Evolutionary conservation across 2,113 vertebrate species (phyloP), one percentile per base, ranked within the genome.

Genomic region (Anguilla japonica): DNA sequence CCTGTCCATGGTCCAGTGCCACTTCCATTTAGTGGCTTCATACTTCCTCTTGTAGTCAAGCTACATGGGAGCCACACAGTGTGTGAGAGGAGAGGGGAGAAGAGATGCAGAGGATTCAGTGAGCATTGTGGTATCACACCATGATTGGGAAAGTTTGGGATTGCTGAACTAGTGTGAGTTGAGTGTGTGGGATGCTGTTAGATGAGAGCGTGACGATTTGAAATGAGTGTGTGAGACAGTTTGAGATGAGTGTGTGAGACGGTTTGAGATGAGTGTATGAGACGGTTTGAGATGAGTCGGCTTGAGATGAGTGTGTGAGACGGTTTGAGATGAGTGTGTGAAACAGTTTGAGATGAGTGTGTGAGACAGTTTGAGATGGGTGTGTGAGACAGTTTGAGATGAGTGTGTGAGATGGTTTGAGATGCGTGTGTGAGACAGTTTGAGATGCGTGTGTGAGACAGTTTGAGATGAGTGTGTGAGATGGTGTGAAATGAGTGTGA

Each of bases 21-120:
- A 99, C 88, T 95, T 96, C 89, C 95, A 95, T 92, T 99, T 99
- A 84, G 95, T 97, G 84, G 97, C 97, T 91, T 99, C 97, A 0
- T 99, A 99, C 88, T 97, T 97, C 94, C 96, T 99, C 95, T 96
- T 99, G 88, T 99, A 99, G 91, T 97, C 94, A 82, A 99, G 95
- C 98, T 99, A 89, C 88, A 93, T 14, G 26, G 22, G 3, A 41
- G 75, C 29, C 7, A 84, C 9, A 89, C 60, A 43, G 16, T 26
- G n/a, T 67, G 18, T 83, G 11, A 34, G 41, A 20, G 79, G 53
- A 83, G 40, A 50, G 34, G 13, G 84, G n/a, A 67, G 5, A 29
- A 22, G 0, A 82, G 46, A 20, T 67, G 5, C 18, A 67, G 60
- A 67, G 60, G 18, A 1, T 53, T 9, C 7, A 14, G 11, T 14